These are phyloP conservation scores for Acanthopleura granulata DNA, from an alignment of 2,888 invertebrate species.

Conservation along the genomic window DNA sequence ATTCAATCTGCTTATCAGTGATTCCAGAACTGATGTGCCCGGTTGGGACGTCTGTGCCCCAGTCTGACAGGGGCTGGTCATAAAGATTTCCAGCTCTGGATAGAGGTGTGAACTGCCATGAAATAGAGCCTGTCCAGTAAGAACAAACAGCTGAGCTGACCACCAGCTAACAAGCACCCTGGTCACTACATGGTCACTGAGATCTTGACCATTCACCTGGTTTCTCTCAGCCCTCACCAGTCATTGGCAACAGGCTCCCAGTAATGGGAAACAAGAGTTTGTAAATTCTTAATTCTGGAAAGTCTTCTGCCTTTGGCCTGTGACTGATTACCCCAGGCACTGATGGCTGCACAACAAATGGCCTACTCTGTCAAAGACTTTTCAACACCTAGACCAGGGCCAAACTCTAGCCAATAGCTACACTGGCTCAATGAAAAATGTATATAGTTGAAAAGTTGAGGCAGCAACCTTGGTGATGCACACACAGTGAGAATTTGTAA, in stretches of 20 bases:
- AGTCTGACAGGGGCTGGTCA: too few relatives aligned
- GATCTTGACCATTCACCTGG: too few relatives aligned
- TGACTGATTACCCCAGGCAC: background rate
- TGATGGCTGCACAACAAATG: slow-evolving; percentile 2
- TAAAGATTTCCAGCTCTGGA: background rate
- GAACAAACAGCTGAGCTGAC: slow-evolving; percentile 7
- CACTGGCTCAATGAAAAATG: background rate
- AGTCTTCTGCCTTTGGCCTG: background rate
- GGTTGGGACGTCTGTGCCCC: too few relatives aligned
- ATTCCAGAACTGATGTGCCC: too few relatives aligned
- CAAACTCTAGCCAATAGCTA: background rate
- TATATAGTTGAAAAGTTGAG: too few relatives aligned
- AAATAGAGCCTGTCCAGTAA: background rate
- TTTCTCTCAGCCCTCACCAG: too few relatives aligned
- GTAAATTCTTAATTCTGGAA: background rate
- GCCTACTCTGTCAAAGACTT: background rate
- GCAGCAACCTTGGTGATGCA: too few relatives aligned
- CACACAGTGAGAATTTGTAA: too few relatives aligned
- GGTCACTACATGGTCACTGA: background rate
- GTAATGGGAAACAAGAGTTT: background rate
- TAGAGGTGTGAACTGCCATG: slow-evolving; percentile 1
- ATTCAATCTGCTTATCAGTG: too few relatives aligned
- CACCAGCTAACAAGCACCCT: background rate
- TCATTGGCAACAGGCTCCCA: too few relatives aligned
- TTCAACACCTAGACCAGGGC: background rate